These are phyloP conservation scores for Tylochromis polylepis DNA, from an alignment of 2,113 vertebrate genomes.

Conservation along the genomic window DNA sequence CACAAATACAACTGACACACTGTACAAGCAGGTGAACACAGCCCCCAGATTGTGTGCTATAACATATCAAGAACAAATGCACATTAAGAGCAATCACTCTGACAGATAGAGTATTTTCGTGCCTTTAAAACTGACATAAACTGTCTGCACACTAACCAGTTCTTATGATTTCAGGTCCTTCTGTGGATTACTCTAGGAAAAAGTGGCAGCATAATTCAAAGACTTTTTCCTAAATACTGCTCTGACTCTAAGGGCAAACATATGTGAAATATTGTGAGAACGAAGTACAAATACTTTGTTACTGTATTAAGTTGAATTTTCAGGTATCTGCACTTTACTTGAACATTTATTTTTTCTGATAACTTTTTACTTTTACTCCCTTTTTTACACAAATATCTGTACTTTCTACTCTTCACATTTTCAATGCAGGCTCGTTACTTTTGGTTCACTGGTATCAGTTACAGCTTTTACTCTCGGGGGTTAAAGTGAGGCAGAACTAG, in stretches of 20 bases:
- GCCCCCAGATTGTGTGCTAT: neutral
- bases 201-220: neutral
- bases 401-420: neutral
- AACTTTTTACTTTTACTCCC: neutral
- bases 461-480: neutral
- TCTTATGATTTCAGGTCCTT: neutral
- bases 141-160: neutral
- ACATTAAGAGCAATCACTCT: neutral
- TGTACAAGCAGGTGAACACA: neutral
- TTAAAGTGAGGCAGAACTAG: neutral
- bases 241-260: neutral
- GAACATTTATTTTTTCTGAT: neutral
- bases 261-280: neutral
- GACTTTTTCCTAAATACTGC: fast-evolving
- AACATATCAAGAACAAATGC: neutral
- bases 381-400: neutral
- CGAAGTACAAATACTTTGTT: neutral
- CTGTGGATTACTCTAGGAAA: neutral
- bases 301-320: neutral
- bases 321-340: neutral
- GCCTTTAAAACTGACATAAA: neutral
- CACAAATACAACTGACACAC: neutral
- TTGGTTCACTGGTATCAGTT: neutral
- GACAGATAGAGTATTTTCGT: neutral
- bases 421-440: neutral